These are phyloP conservation scores for Cerastis leucographa DNA, from an alignment of 2,888 invertebrate genomes.

Conservation along the genomic window DNA sequence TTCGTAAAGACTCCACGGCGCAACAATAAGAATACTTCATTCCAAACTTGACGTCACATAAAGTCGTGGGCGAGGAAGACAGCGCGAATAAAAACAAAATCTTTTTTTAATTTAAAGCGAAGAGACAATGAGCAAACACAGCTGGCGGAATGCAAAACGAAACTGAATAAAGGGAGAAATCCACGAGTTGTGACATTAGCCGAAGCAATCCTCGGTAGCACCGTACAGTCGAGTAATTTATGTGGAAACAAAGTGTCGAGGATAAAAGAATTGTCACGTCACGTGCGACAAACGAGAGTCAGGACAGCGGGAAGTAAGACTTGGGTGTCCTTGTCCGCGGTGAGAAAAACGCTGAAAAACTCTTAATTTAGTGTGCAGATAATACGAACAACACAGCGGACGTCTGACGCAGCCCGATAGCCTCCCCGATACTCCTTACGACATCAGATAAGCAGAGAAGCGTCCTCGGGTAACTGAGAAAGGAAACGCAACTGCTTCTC, in stretches of 20 bases:
- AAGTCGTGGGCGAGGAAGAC: slow-evolving; percentile 88
- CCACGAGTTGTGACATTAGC: slow-evolving; percentile 80
- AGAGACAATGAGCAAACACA: slow-evolving; percentile 90
- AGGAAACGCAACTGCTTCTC: slow-evolving; percentile 79
- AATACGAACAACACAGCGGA: slow-evolving; percentile 78
- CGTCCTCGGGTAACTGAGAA: slow-evolving; percentile 76
- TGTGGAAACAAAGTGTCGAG: slow-evolving; percentile 84
- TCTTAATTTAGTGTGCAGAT: slow-evolving; percentile 81
- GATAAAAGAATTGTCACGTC: slow-evolving; percentile 86
- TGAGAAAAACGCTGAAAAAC: slow-evolving; percentile 75
- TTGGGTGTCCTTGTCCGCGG: slow-evolving; percentile 64
- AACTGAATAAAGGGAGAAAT: slow-evolving; percentile 79
- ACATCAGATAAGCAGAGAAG: slow-evolving; percentile 84
- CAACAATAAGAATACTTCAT: slow-evolving; percentile 88
- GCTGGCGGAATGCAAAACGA: slow-evolving; percentile 89
- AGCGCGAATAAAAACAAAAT: slow-evolving; percentile 83
- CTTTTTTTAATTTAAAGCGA: slow-evolving; percentile 87
- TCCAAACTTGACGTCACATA: slow-evolving; percentile 89
- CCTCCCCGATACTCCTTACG: slow-evolving; percentile 79
- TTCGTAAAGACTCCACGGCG: slow-evolving; percentile 81
- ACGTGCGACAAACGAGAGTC: slow-evolving; percentile 82
- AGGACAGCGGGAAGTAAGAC: slow-evolving; percentile 74
- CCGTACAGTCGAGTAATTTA: slow-evolving; percentile 83
- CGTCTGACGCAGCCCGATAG: slow-evolving; percentile 79
- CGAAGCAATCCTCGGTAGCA: slow-evolving; percentile 80